Percentiles rank a stretch among this genome's conserved stretches.
These are phyloP conservation scores for Amitus sp. DNA, from an alignment of 2,888 invertebrate species.

Conservation along the genomic window DNA sequence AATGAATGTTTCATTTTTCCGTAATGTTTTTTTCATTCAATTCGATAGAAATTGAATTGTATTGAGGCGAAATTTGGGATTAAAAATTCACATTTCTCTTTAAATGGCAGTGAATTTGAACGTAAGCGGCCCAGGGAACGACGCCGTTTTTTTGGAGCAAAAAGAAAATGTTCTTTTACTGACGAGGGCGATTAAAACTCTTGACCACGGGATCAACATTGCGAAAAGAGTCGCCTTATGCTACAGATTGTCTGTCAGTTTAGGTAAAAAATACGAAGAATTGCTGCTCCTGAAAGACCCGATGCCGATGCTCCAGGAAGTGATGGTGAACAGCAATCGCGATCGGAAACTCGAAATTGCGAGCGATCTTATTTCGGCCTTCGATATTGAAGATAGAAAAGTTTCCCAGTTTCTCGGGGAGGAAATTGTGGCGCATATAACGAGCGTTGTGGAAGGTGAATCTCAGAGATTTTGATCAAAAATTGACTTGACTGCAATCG, in stretches of 20 bases:
- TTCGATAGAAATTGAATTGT: too few relatives aligned
- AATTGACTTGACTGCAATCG: too few relatives aligned
- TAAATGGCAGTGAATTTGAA: constrained; percentile 33
- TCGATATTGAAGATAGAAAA: constrained; percentile 68
- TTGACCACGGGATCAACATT: constrained; percentile 68
- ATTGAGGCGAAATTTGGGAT: too few relatives aligned
- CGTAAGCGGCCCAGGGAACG: too few relatives aligned
- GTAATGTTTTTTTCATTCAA: neutral
- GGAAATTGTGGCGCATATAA: constrained; percentile 68
- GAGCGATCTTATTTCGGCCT: constrained; percentile 71
- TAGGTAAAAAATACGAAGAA: constrained; percentile 70
- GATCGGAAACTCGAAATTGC: constrained; percentile 71
- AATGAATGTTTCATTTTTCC: neutral
- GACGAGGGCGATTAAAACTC: constrained; percentile 49
- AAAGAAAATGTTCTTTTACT: constrained; percentile 50
- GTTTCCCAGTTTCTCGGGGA: constrained; percentile 73
- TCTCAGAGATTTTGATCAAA: too few relatives aligned
- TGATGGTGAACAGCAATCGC: constrained; percentile 67
- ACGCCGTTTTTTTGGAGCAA: constrained; percentile 47
- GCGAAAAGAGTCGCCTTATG: constrained; percentile 70
- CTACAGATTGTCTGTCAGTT: constrained; percentile 69
- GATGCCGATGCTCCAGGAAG: constrained; percentile 67
- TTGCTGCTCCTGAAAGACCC: constrained; percentile 68
- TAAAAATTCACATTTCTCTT: neutral
- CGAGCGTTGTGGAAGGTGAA: constrained; percentile 54